Conservation (phyloP, 2,113 vertebrate species). For the Arothron firmamentum region DNA sequence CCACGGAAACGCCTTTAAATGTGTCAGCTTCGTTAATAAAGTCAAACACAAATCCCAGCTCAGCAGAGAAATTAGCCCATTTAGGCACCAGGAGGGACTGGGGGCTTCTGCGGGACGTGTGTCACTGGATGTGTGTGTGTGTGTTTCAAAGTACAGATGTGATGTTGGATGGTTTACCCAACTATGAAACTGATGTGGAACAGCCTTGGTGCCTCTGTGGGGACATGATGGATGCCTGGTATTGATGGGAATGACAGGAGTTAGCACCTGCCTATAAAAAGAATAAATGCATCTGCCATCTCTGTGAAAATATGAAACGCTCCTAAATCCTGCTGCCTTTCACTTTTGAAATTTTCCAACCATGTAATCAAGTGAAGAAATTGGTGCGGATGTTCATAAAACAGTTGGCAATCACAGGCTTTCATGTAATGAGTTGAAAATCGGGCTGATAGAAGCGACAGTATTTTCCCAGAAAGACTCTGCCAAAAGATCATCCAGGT, state of each 20-base stretch:
- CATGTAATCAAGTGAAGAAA: conserved; percentile 41
- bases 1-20: conserved; percentile 51
- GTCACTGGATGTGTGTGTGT: conserved; percentile 21
- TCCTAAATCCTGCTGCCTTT: conserved; percentile 44
- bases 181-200: conserved; percentile 28
- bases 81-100: conserved; percentile 50
- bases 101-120: conserved; percentile 3
- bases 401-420: conserved; percentile 7
- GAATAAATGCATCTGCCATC: conserved; percentile 35
- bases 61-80: conserved; percentile 77
- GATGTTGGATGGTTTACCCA: conserved; percentile 12
- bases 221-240: conserved; percentile 50
- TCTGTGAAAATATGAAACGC: conserved; percentile 28
- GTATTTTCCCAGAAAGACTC: neutral
- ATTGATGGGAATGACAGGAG: conserved; percentile 41
- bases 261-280: conserved; percentile 46
- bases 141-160: conserved; percentile 4
- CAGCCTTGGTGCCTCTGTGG: conserved; percentile 39
- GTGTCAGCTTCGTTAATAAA: conserved; percentile 65
- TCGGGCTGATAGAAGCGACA: neutral
- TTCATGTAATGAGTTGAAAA: neutral
- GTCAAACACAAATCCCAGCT: conserved; percentile 68
- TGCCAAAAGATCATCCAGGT: neutral
- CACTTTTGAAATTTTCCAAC: conserved; percentile 52
- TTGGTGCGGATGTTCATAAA: conserved; percentile 14